These are phyloP conservation scores for Meta bourneti DNA, from an alignment of 2,888 invertebrate species.

Conservation along the genomic window DNA sequence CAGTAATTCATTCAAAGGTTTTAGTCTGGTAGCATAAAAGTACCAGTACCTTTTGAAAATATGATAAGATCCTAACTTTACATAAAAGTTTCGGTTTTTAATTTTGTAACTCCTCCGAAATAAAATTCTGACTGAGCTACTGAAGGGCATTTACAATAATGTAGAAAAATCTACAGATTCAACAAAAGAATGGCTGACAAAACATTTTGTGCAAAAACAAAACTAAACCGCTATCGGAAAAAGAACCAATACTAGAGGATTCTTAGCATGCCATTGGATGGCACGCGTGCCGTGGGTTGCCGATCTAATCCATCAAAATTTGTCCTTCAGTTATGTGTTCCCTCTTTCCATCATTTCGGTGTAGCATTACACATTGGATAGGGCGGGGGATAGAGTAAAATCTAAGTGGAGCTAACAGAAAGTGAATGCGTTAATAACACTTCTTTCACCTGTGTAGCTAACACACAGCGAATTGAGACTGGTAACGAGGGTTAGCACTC, in stretches of 20 bases:
- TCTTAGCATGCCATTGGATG: conserved; percentile 17
- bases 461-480: no score
- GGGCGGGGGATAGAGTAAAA: neutral
- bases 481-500: no score
- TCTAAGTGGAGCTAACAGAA: neutral
- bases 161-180: neutral
- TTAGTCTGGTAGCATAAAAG: no score
- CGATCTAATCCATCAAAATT: conserved; percentile 25
- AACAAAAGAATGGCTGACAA: neutral
- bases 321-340: conserved; percentile 24
- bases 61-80: no score
- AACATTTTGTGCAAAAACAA: no score
- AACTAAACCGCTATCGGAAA: neutral
- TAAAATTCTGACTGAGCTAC: no score
- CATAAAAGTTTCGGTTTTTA: no score
- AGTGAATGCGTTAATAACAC: neutral
- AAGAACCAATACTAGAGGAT: neutral
- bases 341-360: conserved; percentile 29
- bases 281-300: conserved; percentile 17
- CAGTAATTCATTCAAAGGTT: no score
- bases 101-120: no score
- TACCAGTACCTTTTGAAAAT: no score
- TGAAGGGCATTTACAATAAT: no score
- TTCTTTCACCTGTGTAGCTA: neutral
- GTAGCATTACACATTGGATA: conserved; percentile 17